Evolutionary conservation across 2,888 invertebrate genomes (phyloP).

Genomic region (Aphrophora alni): DNA sequence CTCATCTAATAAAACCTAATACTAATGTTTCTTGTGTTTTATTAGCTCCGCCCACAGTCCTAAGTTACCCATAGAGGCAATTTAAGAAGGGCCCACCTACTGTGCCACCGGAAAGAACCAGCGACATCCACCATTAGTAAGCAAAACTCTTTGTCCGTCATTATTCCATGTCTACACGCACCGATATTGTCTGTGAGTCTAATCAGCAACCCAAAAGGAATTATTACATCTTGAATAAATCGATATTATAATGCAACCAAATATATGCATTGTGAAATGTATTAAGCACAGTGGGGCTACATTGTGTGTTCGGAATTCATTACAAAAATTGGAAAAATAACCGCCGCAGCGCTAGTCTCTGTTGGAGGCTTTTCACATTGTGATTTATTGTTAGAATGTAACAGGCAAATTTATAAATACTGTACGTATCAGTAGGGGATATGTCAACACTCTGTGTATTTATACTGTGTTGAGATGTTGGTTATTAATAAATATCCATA

Average conservation of each 20-base stretch:
- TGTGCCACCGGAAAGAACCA: not conserved
- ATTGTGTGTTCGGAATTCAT: not conserved
- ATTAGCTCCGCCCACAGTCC: not conserved
- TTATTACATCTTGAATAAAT: not conserved
- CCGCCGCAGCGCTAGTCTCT: not conserved
- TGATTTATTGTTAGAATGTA: not conserved
- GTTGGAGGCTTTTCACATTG: not conserved
- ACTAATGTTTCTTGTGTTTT: not conserved
- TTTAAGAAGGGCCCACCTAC: not conserved
- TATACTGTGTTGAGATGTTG: no score
- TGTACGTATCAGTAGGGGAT: not conserved
- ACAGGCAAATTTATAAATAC: not conserved
- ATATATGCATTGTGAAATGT: not conserved
- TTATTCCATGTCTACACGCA: not conserved
- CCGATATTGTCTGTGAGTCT: no score
- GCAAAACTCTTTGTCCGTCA: not conserved
- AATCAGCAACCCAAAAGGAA: not conserved
- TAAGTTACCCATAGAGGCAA: not conserved
- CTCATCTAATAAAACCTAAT: not conserved
- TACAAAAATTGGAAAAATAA: not conserved
- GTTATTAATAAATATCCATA: no score
- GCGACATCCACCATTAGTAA: not conserved
- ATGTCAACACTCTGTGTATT: not conserved
- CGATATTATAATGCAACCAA: slow-evolving; percentile 2
- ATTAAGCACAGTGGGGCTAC: not conserved